A percentile compares a stretch with the other conserved stretches of the same genome.
phyloP scores from a whole-genome alignment of 2,113 vertebrate genomes.

The Lontra canadensis region DNA sequence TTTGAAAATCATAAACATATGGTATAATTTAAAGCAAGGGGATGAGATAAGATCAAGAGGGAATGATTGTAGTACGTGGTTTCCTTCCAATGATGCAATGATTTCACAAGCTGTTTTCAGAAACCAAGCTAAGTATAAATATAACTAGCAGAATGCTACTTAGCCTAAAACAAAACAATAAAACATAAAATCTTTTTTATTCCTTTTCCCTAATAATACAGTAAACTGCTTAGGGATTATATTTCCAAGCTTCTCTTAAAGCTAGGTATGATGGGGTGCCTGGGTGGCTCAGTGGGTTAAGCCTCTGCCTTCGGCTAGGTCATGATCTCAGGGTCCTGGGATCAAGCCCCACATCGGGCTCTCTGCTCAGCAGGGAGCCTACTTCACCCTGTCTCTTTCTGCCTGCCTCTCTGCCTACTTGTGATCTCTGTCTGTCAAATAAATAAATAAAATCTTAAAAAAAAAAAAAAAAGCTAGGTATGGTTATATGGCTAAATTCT shows the following conservation, averaged over 20 bases:
- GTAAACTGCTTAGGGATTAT: not conserved
- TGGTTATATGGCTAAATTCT: not conserved
- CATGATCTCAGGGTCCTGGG: too few species aligned
- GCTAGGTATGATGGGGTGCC: not conserved
- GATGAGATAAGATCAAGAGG: not conserved
- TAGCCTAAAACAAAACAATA: not conserved
- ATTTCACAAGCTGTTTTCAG: conserved; percentile 2
- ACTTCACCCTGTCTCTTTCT: too few species aligned
- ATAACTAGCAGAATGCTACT: not conserved
- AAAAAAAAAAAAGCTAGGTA: not conserved
- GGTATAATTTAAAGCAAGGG: not conserved
- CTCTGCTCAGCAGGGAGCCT: too few species aligned
- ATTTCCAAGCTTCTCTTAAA: not conserved
- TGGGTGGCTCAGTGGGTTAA: too few species aligned
- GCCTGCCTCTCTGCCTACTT: too few species aligned
- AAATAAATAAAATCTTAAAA: too few species aligned
- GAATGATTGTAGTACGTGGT: not conserved
- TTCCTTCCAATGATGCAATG: not conserved
- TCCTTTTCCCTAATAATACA: not conserved
- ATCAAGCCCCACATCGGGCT: too few species aligned
- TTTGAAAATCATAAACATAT: not conserved
- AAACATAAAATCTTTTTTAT: not conserved
- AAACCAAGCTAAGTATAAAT: not conserved
- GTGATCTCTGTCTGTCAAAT: too few species aligned
- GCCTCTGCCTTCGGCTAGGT: too few species aligned